Conservation (phyloP, 2,888 invertebrate species). For the Scaptomyza reducta region DNA sequence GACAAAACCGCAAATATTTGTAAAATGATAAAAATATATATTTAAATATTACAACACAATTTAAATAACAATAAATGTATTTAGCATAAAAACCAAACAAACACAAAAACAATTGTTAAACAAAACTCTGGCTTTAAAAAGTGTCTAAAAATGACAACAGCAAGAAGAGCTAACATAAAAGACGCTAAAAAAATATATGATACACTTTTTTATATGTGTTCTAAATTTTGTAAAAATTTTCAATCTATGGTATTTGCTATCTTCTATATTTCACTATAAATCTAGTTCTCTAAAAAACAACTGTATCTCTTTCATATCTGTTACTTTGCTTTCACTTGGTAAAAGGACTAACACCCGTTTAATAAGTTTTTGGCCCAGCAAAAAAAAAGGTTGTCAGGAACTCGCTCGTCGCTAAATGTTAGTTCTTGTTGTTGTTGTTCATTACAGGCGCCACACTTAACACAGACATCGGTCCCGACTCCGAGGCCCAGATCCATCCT, state of each 20-base stretch:
- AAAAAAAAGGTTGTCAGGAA: too few species aligned
- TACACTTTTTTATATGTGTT: slow-evolving; percentile 20
- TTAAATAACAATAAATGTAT: slow-evolving; percentile 29
- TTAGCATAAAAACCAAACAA: slow-evolving; percentile 24
- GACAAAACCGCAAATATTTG: not conserved
- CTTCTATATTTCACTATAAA: slow-evolving; percentile 17
- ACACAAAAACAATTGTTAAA: slow-evolving; percentile 2
- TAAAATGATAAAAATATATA: not conserved
- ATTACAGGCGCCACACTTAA: slow-evolving; percentile 87
- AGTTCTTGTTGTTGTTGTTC: slow-evolving; percentile 87
- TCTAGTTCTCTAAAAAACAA: not conserved
- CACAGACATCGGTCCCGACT: slow-evolving; percentile 87
- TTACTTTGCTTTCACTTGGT: slow-evolving; percentile 50
- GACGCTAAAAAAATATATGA: slow-evolving; percentile 30
- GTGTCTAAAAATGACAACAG: slow-evolving; percentile 76
- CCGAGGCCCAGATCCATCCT: slow-evolving; percentile 87
- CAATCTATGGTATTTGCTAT: slow-evolving; percentile 36
- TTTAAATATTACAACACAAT: not conserved
- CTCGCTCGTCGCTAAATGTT: slow-evolving; percentile 81
- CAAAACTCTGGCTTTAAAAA: slow-evolving; percentile 49
- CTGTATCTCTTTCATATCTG: slow-evolving; percentile 11
- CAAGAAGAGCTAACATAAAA: slow-evolving; percentile 76
- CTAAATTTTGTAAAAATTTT: slow-evolving; percentile 20
- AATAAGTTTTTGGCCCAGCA: slow-evolving; percentile 23
- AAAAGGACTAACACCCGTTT: slow-evolving; percentile 63